Conservation (phyloP, 2,113 vertebrate species). For the Motacilla tschutschensis region DNA sequence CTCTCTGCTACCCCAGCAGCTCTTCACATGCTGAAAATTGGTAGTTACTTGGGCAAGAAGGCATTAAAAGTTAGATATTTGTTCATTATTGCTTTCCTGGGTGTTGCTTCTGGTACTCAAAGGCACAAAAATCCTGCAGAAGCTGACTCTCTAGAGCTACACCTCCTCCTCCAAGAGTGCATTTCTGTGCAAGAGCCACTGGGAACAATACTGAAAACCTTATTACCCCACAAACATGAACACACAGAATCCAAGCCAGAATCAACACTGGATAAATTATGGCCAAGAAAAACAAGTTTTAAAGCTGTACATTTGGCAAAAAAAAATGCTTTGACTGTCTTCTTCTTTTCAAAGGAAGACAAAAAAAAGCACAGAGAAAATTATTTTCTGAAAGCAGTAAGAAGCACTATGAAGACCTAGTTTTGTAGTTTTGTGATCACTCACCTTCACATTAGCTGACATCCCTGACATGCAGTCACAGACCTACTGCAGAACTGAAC, state of each 20-base stretch:
- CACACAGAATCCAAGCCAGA: background rate
- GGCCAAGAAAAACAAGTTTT: background rate
- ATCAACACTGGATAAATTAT: background rate
- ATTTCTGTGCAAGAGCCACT: background rate
- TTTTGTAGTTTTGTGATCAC: background rate
- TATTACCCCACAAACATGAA: background rate
- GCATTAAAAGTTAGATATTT: background rate
- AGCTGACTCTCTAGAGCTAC: background rate
- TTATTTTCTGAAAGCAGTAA: background rate
- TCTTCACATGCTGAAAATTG: background rate
- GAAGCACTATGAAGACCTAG: background rate
- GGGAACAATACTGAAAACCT: background rate
- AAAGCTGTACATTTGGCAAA: background rate
- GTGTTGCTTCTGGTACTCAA: background rate
- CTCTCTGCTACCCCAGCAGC: background rate
- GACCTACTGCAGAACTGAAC: background rate
- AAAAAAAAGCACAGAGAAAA: background rate
- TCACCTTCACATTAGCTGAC: background rate
- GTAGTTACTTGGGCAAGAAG: background rate
- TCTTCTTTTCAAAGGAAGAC: background rate
- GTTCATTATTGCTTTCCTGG: background rate
- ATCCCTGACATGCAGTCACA: background rate
- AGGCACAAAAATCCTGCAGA: background rate
- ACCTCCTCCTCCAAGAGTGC: background rate
- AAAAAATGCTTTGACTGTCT: background rate